Conservation (phyloP, 2,113 vertebrate genomes). For the Corythoichthys haematopterus region DNA sequence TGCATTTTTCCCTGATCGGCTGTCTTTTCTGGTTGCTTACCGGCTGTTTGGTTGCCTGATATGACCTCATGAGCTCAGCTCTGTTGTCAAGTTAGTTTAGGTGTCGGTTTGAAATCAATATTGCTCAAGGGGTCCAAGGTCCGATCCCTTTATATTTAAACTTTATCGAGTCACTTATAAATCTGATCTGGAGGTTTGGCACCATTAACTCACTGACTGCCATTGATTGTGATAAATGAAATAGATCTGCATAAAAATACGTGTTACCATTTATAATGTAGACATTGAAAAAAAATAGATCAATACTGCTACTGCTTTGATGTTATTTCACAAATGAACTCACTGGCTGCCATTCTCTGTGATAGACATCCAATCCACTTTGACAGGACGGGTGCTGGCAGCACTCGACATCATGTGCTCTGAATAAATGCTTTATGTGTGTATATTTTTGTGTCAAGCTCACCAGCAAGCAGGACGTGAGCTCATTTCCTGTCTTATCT, state of each 20-base stretch:
- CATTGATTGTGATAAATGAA: too few species aligned
- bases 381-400: background rate
- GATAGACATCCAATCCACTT: too few species aligned
- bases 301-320: too few species aligned
- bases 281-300: too few species aligned
- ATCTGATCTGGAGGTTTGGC: background rate
- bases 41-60: conserved; percentile 27
- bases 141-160: background rate
- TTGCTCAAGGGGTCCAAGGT: conserved; percentile 38
- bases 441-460: conserved; percentile 8
- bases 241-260: too few species aligned
- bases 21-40: conserved; percentile 39
- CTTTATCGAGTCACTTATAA: background rate
- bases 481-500: conserved; percentile 68
- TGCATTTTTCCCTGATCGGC: conserved; percentile 53
- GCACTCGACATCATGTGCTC: background rate
- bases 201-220: background rate
- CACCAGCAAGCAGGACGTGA: conserved; percentile 57
- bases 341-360: too few species aligned
- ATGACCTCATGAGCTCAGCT: conserved; percentile 46
- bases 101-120: conserved; percentile 54
- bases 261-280: too few species aligned
- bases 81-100: conserved; percentile 35
- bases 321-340: too few species aligned
- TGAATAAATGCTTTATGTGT: background rate